phyloP scores from a whole-genome alignment of 2,888 invertebrate species.

The Lepetodrilus schrolli region DNA sequence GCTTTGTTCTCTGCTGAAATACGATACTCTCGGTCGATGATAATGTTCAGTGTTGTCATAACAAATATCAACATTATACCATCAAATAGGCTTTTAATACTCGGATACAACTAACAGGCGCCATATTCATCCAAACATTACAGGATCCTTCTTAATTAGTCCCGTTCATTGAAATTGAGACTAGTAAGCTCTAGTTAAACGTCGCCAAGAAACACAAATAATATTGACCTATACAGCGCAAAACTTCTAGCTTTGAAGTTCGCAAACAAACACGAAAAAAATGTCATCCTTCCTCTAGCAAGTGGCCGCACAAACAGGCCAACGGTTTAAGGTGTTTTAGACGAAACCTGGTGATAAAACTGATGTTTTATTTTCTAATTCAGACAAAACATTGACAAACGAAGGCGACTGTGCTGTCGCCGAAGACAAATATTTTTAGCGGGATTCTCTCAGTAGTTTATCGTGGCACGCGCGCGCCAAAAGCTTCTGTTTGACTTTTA shows the following conservation, averaged over 20 bases:
- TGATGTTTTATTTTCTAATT: conserved; percentile 26
- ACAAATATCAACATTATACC: too few relatives aligned
- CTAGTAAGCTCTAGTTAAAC: background rate
- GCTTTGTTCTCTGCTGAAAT: too few relatives aligned
- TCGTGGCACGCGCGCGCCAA: background rate
- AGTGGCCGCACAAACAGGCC: background rate
- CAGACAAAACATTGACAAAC: conserved; percentile 26
- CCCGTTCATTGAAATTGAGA: conserved; percentile 5
- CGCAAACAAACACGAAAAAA: conserved; percentile 12
- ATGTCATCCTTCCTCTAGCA: background rate
- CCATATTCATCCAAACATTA: conserved; percentile 14
- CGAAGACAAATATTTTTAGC: conserved; percentile 3
- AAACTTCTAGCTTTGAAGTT: background rate
- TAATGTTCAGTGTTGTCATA: too few relatives aligned
- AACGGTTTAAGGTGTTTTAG: background rate
- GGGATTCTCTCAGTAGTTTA: background rate
- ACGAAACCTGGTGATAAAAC: background rate
- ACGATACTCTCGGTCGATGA: too few relatives aligned
- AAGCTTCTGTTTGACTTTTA: background rate
- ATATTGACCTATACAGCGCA: conserved; percentile 11
- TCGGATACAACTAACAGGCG: too few relatives aligned
- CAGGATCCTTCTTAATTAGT: conserved; percentile 10
- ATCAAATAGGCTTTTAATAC: too few relatives aligned
- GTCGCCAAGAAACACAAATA: conserved; percentile 21
- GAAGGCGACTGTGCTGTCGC: background rate